Evolutionary conservation across 2,113 vertebrate species (phyloP).

Genomic region (Noctilio leporinus): DNA sequence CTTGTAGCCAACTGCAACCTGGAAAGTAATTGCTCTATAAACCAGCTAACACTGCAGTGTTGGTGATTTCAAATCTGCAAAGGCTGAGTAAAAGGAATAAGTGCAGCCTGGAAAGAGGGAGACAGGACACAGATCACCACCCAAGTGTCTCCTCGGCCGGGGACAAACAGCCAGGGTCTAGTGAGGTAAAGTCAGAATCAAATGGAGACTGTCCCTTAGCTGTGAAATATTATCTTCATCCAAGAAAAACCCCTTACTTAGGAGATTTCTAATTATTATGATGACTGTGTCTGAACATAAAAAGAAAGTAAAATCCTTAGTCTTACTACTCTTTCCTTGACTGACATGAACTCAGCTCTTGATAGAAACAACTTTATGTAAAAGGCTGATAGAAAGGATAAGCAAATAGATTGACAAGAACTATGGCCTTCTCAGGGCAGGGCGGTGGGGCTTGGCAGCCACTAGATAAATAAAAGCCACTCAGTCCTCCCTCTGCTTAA

Average conservation of each 20-base stretch:
- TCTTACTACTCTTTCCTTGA: neutral
- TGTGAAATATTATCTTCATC: neutral
- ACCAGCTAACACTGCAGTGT: neutral
- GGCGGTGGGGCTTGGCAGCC: neutral
- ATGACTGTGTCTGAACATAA: neutral
- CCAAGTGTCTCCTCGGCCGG: neutral
- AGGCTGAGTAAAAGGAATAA: neutral
- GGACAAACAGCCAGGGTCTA: neutral
- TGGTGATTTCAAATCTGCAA: neutral
- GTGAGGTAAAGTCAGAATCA: neutral
- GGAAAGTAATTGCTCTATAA: neutral
- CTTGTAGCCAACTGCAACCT: neutral
- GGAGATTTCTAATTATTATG: neutral
- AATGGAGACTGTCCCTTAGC: neutral
- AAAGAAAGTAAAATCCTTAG: neutral
- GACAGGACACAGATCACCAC: neutral
- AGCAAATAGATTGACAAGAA: neutral
- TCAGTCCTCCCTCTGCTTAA: neutral
- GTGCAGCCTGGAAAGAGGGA: neutral
- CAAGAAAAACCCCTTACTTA: neutral
- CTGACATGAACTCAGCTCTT: neutral
- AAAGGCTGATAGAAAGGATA: neutral
- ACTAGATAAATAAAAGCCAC: neutral
- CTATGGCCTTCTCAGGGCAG: neutral
- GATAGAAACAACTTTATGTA: neutral